phyloP scores from a whole-genome alignment of 1,140 invertebrate species.

The Drosophila fuyamai region DNA sequence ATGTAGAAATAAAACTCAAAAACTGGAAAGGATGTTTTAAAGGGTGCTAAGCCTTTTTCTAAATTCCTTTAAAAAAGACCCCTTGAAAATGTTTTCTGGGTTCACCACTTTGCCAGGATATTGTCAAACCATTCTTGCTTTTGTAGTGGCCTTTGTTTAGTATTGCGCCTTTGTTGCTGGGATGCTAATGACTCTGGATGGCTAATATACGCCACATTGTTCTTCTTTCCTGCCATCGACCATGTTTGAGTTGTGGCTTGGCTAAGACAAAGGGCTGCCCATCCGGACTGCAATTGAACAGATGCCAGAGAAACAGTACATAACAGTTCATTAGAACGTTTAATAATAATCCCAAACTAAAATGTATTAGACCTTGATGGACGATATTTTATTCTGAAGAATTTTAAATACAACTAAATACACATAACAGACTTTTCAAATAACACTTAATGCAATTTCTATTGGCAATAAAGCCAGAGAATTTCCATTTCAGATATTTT shows the following conservation, averaged over 20 bases:
- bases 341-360: not conserved
- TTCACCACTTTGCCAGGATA: not conserved
- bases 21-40: not conserved
- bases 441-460: too few relatives aligned
- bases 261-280: slow-evolving; percentile 19
- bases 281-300: slow-evolving; percentile 6
- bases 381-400: too few relatives aligned
- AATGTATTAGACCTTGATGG: not conserved
- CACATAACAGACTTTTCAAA: too few relatives aligned
- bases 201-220: slow-evolving; percentile 56
- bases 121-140: slow-evolving; percentile 20
- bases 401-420: too few relatives aligned
- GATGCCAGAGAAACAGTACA: not conserved
- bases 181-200: slow-evolving; percentile 34
- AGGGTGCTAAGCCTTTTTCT: too few relatives aligned
- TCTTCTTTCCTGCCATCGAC: slow-evolving; percentile 10
- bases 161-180: slow-evolving; percentile 33
- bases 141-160: slow-evolving; percentile 24
- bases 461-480: not conserved
- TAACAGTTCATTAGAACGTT: not conserved
- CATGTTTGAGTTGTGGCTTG: slow-evolving; percentile 66
- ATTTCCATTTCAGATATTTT: too few relatives aligned
- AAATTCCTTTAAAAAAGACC: too few relatives aligned
- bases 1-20: too few relatives aligned
- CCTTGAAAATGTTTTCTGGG: not conserved